phyloP scores from a whole-genome alignment of 2,113 vertebrate species.

The Turdus rufiventris region DNA sequence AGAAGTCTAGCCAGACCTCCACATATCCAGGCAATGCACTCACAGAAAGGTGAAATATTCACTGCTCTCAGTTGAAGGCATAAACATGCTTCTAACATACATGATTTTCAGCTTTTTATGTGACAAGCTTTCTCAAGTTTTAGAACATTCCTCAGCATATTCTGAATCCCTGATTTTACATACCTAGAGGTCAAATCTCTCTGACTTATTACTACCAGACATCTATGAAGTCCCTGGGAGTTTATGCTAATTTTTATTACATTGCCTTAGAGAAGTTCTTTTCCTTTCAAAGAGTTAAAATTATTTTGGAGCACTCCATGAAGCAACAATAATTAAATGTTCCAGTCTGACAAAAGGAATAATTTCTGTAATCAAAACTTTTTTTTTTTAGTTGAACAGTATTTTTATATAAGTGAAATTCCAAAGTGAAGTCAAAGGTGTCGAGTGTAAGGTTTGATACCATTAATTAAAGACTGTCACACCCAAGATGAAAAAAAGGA shows the following conservation, averaged over 20 bases:
- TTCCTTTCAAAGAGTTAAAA: background rate
- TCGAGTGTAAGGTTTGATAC: background rate
- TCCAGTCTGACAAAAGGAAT: background rate
- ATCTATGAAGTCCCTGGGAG: background rate
- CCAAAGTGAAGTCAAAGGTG: background rate
- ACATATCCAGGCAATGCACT: background rate
- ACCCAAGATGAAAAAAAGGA: background rate
- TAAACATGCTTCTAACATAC: background rate
- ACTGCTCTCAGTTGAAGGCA: background rate
- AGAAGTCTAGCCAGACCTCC: background rate
- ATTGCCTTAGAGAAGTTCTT: background rate
- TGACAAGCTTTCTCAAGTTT: background rate
- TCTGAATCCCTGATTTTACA: background rate
- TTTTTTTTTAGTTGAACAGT: background rate
- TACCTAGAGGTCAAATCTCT: background rate
- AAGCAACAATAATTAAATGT: background rate
- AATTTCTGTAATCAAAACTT: background rate
- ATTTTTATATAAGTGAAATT: background rate
- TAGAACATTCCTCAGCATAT: background rate
- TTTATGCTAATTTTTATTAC: background rate
- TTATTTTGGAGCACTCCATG: background rate
- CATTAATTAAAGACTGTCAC: background rate
- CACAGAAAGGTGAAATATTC: fast-evolving
- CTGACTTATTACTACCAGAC: background rate
- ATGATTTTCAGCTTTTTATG: fast-evolving